Percentiles rank a stretch among this genome's conserved stretches.
These are phyloP conservation scores for Mustela nigripes DNA, from an alignment of 2,113 vertebrate genomes.

Conservation along the genomic window DNA sequence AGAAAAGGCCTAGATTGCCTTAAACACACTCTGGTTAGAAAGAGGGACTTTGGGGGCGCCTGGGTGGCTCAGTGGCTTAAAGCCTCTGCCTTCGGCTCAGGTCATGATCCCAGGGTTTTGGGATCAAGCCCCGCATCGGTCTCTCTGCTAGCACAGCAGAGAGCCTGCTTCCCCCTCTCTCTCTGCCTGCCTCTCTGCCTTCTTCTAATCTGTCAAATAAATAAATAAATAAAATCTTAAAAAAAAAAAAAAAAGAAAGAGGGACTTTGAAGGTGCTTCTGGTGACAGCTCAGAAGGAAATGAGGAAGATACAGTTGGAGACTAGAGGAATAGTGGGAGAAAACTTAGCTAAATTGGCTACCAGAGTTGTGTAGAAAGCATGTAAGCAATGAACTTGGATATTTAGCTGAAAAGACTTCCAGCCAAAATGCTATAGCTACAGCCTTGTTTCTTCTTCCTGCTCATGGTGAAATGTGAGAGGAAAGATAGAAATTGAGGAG, in stretches of 20 bases:
- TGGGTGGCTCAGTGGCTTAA: no score
- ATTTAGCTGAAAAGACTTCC: slow-evolving; percentile 3
- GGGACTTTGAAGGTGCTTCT: background rate
- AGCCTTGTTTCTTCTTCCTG: slow-evolving; percentile 10
- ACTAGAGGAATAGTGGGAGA: background rate
- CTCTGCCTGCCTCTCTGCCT: no score
- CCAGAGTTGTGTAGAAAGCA: background rate
- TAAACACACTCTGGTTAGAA: background rate
- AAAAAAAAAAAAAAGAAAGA: background rate
- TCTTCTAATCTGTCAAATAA: no score
- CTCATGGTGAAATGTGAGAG: background rate
- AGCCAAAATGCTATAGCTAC: background rate
- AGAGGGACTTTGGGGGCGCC: background rate
- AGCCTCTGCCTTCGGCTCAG: no score
- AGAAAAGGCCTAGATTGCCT: background rate
- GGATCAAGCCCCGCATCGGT: no score
- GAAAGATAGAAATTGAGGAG: background rate
- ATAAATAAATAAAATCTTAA: no score
- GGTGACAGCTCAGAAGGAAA: background rate
- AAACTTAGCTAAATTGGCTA: background rate
- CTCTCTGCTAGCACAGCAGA: no score
- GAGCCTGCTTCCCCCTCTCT: no score
- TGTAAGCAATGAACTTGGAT: background rate
- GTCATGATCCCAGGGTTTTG: no score
- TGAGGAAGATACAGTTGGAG: background rate